A percentile compares a stretch with the other conserved stretches of the same genome.
Evolutionary conservation across 2,888 invertebrate genomes (phyloP).

Genomic region (Machimus atricapillus): DNA sequence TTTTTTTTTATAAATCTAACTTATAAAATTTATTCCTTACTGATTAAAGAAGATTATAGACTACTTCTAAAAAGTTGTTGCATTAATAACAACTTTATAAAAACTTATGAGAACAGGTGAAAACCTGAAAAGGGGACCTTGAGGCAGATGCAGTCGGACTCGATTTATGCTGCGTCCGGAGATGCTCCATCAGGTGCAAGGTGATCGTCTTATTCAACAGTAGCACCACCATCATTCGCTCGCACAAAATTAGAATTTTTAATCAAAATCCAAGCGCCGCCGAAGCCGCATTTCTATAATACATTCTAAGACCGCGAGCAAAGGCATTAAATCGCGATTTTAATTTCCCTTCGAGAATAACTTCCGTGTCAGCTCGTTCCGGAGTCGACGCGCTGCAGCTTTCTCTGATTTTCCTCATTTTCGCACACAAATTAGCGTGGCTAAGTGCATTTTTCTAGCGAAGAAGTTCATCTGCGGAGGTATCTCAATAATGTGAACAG

Average conservation of each 20-base stretch:
- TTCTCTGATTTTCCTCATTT: conserved; percentile 8
- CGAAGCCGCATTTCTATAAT: background rate
- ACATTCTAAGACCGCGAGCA: background rate
- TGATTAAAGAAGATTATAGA: background rate
- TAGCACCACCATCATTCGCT: background rate
- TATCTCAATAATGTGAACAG: background rate
- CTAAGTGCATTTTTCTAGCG: background rate
- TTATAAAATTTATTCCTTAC: background rate
- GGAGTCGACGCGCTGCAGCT: background rate
- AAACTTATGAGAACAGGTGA: background rate
- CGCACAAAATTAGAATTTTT: conserved; percentile 8
- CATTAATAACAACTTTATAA: background rate
- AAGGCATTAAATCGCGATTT: background rate
- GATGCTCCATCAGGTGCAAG: background rate
- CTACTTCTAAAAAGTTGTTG: background rate
- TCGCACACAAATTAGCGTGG: conserved; percentile 1
- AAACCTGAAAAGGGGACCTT: background rate
- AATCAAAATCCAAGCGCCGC: background rate
- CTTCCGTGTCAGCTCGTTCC: conserved; percentile 9
- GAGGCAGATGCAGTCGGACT: background rate
- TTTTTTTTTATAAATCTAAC: background rate
- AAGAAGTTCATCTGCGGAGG: background rate
- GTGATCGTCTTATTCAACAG: background rate
- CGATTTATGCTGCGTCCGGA: background rate
- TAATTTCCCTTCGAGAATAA: background rate